Evolutionary conservation across 2,113 vertebrate genomes (phyloP).

Genomic region (Cyphomyrus discorhynchus): DNA sequence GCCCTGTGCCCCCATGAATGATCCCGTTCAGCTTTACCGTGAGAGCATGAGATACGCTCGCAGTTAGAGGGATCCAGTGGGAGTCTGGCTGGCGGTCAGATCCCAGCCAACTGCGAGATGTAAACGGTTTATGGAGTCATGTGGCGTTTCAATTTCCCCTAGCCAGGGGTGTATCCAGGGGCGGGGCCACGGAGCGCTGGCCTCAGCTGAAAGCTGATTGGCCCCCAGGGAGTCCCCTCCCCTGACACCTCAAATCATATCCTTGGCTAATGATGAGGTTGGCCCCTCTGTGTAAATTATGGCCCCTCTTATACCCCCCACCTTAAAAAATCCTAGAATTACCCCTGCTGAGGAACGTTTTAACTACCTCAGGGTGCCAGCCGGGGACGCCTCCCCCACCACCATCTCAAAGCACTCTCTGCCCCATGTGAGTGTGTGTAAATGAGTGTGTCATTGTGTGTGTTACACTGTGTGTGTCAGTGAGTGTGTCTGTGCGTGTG

Average conservation of each 20-base stretch:
- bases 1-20: neutral
- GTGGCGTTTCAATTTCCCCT: neutral
- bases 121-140: neutral
- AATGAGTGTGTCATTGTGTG: neutral
- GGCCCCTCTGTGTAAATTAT: neutral
- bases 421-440: neutral
- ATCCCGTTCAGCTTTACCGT: neutral
- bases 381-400: neutral
- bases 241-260: neutral
- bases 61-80: neutral
- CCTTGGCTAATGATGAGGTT: neutral
- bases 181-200: neutral
- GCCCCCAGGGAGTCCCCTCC: neutral
- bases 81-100: neutral
- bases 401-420: neutral
- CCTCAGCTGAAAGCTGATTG: neutral
- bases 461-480: neutral
- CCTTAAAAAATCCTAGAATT: neutral
- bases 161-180: neutral
- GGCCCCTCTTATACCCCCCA: neutral
- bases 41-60: neutral
- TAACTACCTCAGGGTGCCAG: neutral
- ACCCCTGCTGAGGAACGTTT: neutral
- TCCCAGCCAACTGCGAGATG: neutral
- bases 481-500: neutral